Conservation (phyloP, 2,797 vertebrate species). For the Miichthys miiuy region DNA sequence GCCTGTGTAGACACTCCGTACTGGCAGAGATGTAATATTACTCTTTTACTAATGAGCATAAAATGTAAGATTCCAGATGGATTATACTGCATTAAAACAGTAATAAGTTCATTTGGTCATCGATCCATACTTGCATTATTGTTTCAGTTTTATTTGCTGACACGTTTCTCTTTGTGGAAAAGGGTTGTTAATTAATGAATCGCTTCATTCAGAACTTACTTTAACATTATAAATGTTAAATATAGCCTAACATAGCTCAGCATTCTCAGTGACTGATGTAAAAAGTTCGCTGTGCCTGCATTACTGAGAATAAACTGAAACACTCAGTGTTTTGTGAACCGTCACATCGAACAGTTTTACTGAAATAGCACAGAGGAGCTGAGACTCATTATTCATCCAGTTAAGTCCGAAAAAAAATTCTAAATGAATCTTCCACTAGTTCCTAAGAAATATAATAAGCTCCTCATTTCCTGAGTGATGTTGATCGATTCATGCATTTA, state of each 20-base stretch:
- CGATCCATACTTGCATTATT: background rate
- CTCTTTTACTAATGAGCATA: no score
- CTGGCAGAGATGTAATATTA: background rate
- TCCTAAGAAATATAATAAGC: constrained; percentile 58
- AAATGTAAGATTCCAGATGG: background rate
- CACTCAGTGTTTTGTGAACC: background rate
- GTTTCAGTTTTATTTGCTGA: background rate
- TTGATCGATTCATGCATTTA: constrained; percentile 65
- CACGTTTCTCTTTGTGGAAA: background rate
- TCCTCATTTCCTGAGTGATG: constrained; percentile 67
- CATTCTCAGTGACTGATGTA: background rate
- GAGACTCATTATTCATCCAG: constrained; percentile 5
- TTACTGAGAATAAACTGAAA: background rate
- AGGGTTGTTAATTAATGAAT: background rate
- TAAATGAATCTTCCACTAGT: constrained; percentile 50
- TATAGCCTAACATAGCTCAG: no score
- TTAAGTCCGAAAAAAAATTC: constrained; percentile 37
- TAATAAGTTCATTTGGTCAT: background rate
- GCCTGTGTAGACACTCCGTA: no score
- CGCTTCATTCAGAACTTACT: background rate
- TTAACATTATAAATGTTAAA: background rate
- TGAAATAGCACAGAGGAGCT: background rate
- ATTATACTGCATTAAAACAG: background rate
- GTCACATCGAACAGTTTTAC: background rate
- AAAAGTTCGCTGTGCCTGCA: background rate